Percentiles rank a stretch among this genome's conserved stretches.
These are phyloP conservation scores for Tenthredo scrophulariae DNA, from an alignment of 2,888 invertebrate genomes.

Conservation along the genomic window DNA sequence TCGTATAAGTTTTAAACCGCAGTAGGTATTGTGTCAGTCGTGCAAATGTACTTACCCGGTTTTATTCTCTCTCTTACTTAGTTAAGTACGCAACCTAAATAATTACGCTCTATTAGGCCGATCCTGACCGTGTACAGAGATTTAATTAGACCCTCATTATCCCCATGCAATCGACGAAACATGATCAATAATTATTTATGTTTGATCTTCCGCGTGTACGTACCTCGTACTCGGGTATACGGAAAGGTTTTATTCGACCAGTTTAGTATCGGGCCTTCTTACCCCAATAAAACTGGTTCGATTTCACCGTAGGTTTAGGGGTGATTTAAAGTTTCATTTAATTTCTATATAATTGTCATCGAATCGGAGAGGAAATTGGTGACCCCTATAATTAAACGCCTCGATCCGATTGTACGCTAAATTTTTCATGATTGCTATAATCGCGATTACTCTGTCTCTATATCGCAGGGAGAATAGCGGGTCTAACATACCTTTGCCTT, in stretches of 20 bases:
- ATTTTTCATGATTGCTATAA: neutral
- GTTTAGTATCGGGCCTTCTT: neutral
- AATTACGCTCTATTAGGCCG: slow-evolving; percentile 60
- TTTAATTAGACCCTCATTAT: slow-evolving; percentile 24
- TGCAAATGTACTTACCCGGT: neutral
- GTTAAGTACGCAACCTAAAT: slow-evolving; percentile 59
- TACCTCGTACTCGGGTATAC: neutral
- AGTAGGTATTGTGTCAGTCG: neutral
- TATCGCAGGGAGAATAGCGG: neutral
- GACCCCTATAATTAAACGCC: neutral
- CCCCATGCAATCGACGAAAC: neutral
- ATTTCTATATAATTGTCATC: neutral
- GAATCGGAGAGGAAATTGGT: neutral
- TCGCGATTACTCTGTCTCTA: neutral
- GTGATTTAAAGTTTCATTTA: neutral
- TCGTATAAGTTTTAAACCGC: neutral
- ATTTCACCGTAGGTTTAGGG: neutral
- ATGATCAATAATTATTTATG: neutral
- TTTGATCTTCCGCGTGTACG: neutral
- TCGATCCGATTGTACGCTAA: neutral
- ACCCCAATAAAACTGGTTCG: neutral
- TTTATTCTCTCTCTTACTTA: neutral
- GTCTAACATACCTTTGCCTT: neutral
- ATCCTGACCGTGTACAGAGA: slow-evolving; percentile 53
- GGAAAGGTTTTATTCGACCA: neutral